Percentiles rank a stretch among this genome's conserved stretches.
These are phyloP conservation scores for Cosmia pyralina DNA, from an alignment of 2,888 invertebrate genomes.

Conservation along the genomic window DNA sequence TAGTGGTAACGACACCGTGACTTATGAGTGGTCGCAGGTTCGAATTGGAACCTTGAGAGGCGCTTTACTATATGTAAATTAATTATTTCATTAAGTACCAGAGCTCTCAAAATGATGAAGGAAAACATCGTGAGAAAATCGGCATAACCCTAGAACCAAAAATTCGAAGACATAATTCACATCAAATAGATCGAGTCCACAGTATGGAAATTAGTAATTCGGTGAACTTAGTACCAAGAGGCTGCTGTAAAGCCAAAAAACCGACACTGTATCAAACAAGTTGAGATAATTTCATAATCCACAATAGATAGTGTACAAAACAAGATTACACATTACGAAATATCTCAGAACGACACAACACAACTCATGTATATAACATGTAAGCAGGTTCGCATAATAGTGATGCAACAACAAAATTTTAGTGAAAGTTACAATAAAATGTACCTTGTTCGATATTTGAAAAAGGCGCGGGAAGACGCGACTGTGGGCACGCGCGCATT, in stretches of 20 bases:
- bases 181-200: background rate
- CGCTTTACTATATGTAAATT: no score
- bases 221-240: background rate
- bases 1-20: no score
- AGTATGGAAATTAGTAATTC: slow-evolving; percentile 6
- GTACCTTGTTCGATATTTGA: slow-evolving; percentile 60
- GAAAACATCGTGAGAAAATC: no score
- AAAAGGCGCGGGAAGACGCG: slow-evolving; percentile 47
- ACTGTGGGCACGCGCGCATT: slow-evolving; percentile 45
- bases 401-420: slow-evolving; percentile 57
- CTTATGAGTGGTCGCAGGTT: no score
- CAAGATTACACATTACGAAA: slow-evolving; percentile 59
- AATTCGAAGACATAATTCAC: no score
- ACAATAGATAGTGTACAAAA: slow-evolving; percentile 30
- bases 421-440: slow-evolving; percentile 61
- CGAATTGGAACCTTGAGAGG: no score
- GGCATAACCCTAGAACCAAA: no score
- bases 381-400: slow-evolving; percentile 32
- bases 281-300: slow-evolving; percentile 37
- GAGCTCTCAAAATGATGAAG: no score
- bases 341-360: slow-evolving; percentile 18
- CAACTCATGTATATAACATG: slow-evolving; percentile 28
- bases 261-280: slow-evolving; percentile 15
- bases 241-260: background rate
- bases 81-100: no score